Evolutionary conservation across 2,113 vertebrate genomes (phyloP).

Genomic region (Hydrochoerus hydrochaeris): DNA sequence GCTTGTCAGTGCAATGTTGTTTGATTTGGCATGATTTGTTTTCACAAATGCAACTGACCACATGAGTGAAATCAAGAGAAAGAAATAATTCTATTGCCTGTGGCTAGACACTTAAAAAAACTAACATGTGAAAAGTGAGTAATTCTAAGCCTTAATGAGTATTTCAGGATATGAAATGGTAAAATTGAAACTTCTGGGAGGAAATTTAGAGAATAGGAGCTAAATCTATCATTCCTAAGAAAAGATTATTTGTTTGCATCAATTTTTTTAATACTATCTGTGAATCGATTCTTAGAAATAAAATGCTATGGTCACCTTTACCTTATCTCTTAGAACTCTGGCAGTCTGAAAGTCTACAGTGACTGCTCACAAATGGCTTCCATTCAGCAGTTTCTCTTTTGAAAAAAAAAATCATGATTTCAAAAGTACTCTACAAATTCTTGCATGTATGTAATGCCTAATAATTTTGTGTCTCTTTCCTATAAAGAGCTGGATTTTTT

Average conservation of each 20-base stretch:
- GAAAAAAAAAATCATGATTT: not conserved
- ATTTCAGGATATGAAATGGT: not conserved
- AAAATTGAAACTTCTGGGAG: not conserved
- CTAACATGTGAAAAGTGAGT: not conserved
- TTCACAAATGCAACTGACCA: slow-evolving; percentile 54
- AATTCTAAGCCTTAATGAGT: not conserved
- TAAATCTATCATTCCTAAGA: not conserved
- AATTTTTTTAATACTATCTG: not conserved
- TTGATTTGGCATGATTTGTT: slow-evolving; percentile 37
- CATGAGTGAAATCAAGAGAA: slow-evolving; percentile 42
- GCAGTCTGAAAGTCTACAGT: not conserved
- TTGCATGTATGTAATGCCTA: not conserved
- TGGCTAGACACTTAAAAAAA: not conserved
- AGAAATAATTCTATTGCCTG: not conserved
- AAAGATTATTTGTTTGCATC: not conserved
- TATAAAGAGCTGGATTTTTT: not conserved
- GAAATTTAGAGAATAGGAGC: not conserved
- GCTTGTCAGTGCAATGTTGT: slow-evolving; percentile 59
- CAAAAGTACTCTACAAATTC: not conserved
- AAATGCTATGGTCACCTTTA: not conserved
- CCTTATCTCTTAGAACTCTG: not conserved
- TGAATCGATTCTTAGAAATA: not conserved
- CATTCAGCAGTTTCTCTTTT: not conserved
- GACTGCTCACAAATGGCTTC: not conserved
- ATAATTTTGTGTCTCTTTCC: not conserved